Evolutionary conservation across 2,888 invertebrate genomes (phyloP).

Genomic region (Drosophila neonasuta): DNA sequence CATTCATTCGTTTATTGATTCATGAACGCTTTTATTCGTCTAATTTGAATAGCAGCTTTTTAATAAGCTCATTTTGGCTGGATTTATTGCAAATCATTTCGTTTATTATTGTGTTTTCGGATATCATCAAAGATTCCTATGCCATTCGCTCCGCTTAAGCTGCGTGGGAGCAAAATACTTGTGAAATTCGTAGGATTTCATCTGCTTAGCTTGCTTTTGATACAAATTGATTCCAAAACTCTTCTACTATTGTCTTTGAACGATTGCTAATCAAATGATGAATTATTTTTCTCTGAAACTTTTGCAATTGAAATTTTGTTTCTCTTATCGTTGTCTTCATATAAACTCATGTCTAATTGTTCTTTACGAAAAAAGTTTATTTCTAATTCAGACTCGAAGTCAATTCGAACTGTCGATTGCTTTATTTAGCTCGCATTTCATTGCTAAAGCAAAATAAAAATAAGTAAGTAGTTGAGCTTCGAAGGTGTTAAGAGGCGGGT

Average conservation of each 20-base stretch:
- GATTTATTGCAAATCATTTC: constrained; percentile 17
- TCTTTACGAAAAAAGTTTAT: constrained; percentile 1
- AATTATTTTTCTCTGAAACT: not conserved
- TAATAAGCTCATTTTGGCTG: constrained; percentile 20
- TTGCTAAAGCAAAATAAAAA: constrained; percentile 2
- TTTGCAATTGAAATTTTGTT: not conserved
- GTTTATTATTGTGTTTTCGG: constrained; percentile 2
- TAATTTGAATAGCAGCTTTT: constrained; percentile 30
- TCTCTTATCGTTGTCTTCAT: not conserved
- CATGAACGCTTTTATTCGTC: constrained; percentile 34
- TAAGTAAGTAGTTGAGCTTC: constrained; percentile 9
- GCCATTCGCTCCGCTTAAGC: not conserved
- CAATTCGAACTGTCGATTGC: constrained; percentile 10
- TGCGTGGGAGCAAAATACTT: not conserved
- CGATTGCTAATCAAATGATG: not conserved
- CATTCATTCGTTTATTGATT: constrained; percentile 33
- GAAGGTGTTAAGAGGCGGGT: constrained; percentile 6
- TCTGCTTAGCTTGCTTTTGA: not conserved
- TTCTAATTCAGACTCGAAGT: constrained; percentile 1
- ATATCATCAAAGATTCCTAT: not conserved
- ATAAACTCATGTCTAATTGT: constrained; percentile 1
- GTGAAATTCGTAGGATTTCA: not conserved
- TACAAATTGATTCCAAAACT: not conserved
- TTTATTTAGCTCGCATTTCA: constrained; percentile 10
- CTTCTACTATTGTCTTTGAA: not conserved